Evolutionary conservation across 2,888 invertebrate species (phyloP).

Genomic region (Beris morrisii): DNA sequence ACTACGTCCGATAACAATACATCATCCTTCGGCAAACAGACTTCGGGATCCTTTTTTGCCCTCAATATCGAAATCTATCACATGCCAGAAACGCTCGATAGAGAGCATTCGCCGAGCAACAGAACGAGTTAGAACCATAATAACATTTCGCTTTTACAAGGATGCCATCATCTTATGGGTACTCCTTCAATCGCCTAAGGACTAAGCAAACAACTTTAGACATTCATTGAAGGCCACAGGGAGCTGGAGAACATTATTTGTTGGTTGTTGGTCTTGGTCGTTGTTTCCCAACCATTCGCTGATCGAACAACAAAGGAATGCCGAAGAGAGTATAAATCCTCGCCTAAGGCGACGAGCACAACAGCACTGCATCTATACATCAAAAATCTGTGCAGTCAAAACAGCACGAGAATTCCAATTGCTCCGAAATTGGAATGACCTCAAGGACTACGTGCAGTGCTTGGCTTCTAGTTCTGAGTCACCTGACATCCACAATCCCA

Average conservation of each 20-base stretch:
- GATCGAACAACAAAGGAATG: constrained; percentile 14
- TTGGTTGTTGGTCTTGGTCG: constrained; percentile 29
- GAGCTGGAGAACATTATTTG: constrained; percentile 35
- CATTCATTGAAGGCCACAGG: constrained; percentile 38
- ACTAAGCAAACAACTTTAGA: constrained; percentile 40
- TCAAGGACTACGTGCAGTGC: too few relatives aligned
- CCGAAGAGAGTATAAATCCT: constrained; percentile 7
- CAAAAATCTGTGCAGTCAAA: constrained; percentile 1
- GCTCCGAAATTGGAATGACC: too few relatives aligned
- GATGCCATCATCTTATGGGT: constrained; percentile 34
- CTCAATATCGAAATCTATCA: constrained; percentile 38
- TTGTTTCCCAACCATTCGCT: constrained; percentile 11
- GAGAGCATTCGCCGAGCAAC: not conserved
- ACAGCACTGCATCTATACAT: not conserved
- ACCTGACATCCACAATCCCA: not conserved
- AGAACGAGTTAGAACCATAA: constrained; percentile 36
- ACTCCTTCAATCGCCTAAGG: constrained; percentile 38
- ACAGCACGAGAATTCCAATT: not conserved
- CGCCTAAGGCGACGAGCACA: constrained; percentile 11
- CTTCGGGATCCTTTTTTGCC: constrained; percentile 48
- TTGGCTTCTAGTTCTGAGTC: not conserved
- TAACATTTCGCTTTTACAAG: constrained; percentile 35
- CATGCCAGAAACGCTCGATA: constrained; percentile 32
- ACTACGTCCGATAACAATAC: constrained; percentile 52
- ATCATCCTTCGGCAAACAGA: constrained; percentile 53